Evolutionary conservation across 2,888 invertebrate genomes (phyloP), one percentile per base, ranked within the genome.

Genomic region (Epirrhoe tristata): DNA sequence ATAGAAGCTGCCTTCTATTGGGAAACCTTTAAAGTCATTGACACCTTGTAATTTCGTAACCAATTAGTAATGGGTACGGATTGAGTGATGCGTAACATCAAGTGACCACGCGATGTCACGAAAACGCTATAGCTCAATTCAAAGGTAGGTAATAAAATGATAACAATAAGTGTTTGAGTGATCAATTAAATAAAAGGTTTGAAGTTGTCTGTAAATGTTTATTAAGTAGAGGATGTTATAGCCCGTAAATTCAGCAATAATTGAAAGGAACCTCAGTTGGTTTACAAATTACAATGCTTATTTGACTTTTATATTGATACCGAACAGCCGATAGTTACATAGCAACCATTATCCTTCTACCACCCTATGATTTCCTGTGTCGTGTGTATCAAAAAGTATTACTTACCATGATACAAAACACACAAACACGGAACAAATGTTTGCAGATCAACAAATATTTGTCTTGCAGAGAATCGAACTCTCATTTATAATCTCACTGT

Each of bases 41-140:
- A 74, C 74, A 73, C 71, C 24, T 67, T 70, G 59, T 67, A 64
- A 67, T 70, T 73, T 73, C 60, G 63, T 66, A 71, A 71, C 63
- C 67, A 73, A 71, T 74, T 72, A 65, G 71, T 72, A 73, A 73
- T 71, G 74, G 74, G 53, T 70, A 67, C 59, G 65, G 65, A 71
- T 71, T 73, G 72, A 69, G 58, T 71, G 71, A 71, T 59, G 71
- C 73, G 73, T 73, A 73, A 69, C 73, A 70, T 73, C 66, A 58
- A 64, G 53, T 67, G 66, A 70, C 66, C 71, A 72, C 70, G 74
- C 71, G 67, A 70, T 66, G 64, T 58, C 66, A 65, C 54, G 66
- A 71, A 67, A 73, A 71, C 58, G 61, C 60, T 36, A 60, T 58
- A 52, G 16, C 55, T 53, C 57, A 64, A 58, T 51, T 62, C 54